Percentiles rank a stretch among this genome's conserved stretches.
Evolutionary conservation across 2,888 invertebrate genomes (phyloP).

Genomic region (Sarcophaga rosellei): DNA sequence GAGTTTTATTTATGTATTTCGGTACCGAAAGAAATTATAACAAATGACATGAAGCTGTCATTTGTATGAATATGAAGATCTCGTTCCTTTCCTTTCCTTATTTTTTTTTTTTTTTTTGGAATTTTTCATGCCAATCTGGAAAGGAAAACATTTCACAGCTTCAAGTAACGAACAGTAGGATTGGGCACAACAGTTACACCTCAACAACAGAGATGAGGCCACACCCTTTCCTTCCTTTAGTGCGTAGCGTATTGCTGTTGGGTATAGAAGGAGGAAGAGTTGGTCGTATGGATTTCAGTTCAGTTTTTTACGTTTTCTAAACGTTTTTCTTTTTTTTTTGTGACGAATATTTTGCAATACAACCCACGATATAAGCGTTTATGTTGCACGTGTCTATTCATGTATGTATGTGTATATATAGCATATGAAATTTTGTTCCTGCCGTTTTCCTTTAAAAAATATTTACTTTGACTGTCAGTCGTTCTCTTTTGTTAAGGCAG

Average conservation of each 20-base stretch:
- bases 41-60: constrained; percentile 64
- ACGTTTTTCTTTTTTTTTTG: constrained; percentile 13
- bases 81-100: too few relatives aligned
- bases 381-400: constrained; percentile 46
- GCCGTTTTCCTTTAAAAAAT: constrained; percentile 4
- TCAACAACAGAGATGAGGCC: constrained; percentile 3
- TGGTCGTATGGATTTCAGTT: constrained; percentile 9
- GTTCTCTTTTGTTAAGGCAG: constrained; percentile 29
- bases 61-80: constrained; percentile 38
- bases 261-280: neutral
- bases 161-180: constrained; percentile 57
- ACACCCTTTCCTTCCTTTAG: constrained; percentile 34
- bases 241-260: neutral
- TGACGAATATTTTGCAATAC: neutral
- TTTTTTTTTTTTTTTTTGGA: neutral
- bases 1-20: constrained; percentile 38
- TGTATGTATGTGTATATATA: constrained; percentile 43
- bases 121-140: constrained; percentile 42
- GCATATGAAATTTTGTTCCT: constrained; percentile 33
- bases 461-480: constrained; percentile 42
- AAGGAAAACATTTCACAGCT: constrained; percentile 51
- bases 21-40: constrained; percentile 56
- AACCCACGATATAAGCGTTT: constrained; percentile 34
- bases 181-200: constrained; percentile 49
- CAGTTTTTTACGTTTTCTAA: neutral